Evolutionary conservation across 2,797 vertebrate genomes (phyloP).

Genomic region (Euphonia xanthogaster): DNA sequence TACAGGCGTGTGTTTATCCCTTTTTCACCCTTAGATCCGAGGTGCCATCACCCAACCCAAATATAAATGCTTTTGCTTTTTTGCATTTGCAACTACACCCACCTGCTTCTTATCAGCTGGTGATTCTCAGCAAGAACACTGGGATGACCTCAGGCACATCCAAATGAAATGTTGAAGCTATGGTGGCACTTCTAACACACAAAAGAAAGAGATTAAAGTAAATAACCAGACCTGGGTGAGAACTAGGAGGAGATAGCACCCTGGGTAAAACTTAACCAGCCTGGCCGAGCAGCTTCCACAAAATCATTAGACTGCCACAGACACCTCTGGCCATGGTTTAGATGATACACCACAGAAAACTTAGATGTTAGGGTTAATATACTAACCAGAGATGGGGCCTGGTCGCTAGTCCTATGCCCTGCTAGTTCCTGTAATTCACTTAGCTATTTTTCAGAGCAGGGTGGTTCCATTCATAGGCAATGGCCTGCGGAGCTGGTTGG

Average conservation of each 20-base stretch:
- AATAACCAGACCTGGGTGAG: not conserved
- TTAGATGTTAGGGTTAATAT: not conserved
- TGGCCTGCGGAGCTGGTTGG: not conserved
- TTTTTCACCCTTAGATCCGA: not conserved
- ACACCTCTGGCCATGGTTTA: not conserved
- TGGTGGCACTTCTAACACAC: not conserved
- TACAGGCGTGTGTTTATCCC: accelerated
- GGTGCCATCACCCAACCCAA: not conserved
- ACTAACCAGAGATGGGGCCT: not conserved
- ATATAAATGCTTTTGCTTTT: not conserved
- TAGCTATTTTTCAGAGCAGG: not conserved
- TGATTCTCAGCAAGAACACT: not conserved
- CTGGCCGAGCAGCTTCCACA: not conserved
- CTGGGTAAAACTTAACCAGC: not conserved
- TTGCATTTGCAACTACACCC: not conserved
- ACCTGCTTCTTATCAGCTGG: not conserved
- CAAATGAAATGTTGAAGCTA: not conserved
- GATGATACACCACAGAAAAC: not conserved
- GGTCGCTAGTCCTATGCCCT: not conserved
- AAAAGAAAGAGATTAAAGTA: not conserved
- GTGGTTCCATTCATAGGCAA: accelerated
- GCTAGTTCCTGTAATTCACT: not conserved
- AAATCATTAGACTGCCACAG: accelerated
- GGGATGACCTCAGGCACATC: not conserved
- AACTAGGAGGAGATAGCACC: not conserved